Conservation (phyloP, 1,140 invertebrate genomes). For the Vollenhovia emeryi region DNA sequence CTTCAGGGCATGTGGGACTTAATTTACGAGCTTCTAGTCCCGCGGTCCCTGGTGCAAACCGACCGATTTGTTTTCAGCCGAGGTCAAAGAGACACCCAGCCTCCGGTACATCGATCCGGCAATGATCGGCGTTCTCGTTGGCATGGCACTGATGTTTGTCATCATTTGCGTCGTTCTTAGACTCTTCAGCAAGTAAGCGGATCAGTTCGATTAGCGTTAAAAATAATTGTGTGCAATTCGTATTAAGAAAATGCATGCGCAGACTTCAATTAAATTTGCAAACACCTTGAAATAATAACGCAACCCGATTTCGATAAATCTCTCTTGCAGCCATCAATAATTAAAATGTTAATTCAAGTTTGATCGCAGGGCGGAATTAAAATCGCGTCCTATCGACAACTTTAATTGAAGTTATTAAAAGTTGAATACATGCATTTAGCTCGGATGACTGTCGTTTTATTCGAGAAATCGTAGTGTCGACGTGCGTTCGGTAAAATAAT, state of each 20-base stretch:
- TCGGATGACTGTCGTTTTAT: neutral
- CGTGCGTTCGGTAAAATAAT: neutral
- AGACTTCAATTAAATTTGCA: neutral
- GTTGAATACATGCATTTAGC: neutral
- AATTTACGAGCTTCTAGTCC: constrained; percentile 4
- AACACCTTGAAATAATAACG: neutral
- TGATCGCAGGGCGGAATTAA: neutral
- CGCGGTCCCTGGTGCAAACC: neutral
- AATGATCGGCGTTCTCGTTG: constrained; percentile 95
- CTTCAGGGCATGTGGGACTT: neutral
- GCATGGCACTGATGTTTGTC: constrained; percentile 96
- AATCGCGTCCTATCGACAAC: neutral
- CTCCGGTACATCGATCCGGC: constrained; percentile 92
- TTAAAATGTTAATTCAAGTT: neutral
- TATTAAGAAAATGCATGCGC: neutral
- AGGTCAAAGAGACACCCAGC: constrained; percentile 83
- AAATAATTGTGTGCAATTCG: neutral
- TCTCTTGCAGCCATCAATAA: neutral
- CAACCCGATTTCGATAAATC: neutral
- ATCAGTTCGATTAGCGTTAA: constrained; percentile 16
- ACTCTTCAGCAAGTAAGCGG: constrained; percentile 95
- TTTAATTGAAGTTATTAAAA: neutral
- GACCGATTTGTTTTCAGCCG: constrained; percentile 77
- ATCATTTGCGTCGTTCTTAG: constrained; percentile 97
- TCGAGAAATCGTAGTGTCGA: neutral